These are phyloP conservation scores for Parotia lawesii DNA, from an alignment of 2,113 vertebrate species.

Conservation along the genomic window DNA sequence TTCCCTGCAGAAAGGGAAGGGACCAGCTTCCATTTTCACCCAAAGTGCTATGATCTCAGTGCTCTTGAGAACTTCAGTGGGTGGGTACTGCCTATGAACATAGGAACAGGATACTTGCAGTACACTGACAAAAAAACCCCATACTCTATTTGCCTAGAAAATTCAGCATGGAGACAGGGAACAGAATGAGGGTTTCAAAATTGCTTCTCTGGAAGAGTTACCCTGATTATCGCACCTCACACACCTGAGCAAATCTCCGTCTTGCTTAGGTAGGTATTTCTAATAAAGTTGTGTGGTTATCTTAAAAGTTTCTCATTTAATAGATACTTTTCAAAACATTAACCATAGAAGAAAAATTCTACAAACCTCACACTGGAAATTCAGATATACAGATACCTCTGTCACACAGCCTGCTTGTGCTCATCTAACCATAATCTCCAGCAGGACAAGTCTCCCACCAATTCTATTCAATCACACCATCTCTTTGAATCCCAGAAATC, in stretches of 20 bases:
- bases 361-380: neutral
- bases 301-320: neutral
- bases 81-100: neutral
- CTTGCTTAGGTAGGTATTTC: neutral
- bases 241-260: neutral
- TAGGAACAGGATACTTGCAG: neutral
- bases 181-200: neutral
- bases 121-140: rapidly evolving
- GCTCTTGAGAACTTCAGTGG: neutral
- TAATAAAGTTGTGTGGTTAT: neutral
- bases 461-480: neutral
- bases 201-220: neutral
- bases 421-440: neutral
- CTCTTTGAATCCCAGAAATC: neutral
- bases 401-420: neutral
- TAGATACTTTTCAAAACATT: neutral
- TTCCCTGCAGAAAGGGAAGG: neutral
- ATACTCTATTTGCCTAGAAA: neutral
- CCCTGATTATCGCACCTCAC: neutral
- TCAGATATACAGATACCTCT: neutral
- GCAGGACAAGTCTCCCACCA: neutral
- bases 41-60: neutral
- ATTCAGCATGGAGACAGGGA: neutral
- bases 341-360: neutral
- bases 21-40: neutral